Conservation (phyloP, 1,140 invertebrate species). For the Drosophila obscura region DNA sequence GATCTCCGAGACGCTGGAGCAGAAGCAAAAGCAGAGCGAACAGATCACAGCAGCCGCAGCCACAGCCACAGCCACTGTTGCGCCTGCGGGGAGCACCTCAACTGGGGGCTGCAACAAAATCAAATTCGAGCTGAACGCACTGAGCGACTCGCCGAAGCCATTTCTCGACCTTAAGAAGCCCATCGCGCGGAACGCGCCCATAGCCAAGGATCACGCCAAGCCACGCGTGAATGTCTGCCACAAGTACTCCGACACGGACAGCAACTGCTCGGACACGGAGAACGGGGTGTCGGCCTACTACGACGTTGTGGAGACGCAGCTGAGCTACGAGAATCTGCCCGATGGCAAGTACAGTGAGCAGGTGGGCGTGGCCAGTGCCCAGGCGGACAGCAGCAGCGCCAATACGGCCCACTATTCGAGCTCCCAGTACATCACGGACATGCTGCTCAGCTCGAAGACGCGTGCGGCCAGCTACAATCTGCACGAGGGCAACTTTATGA, state of each 20-base stretch:
- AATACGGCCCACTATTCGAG: conserved; percentile 67
- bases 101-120: conserved; percentile 51
- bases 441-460: conserved; percentile 80
- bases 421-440: conserved; percentile 83
- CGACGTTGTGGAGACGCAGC: conserved; percentile 79
- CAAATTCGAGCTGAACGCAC: conserved; percentile 74
- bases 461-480: conserved; percentile 80
- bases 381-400: conserved; percentile 10
- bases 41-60: conserved; percentile 30
- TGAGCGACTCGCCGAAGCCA: conserved; percentile 74
- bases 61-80: conserved; percentile 19
- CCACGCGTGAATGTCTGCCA: conserved; percentile 86
- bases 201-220: conserved; percentile 86
- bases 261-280: conserved; percentile 79
- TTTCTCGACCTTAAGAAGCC: conserved; percentile 85
- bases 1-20: conserved; percentile 87
- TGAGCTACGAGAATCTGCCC: conserved; percentile 83
- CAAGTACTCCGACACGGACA: conserved; percentile 84
- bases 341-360: conserved; percentile 76
- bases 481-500: conserved; percentile 83
- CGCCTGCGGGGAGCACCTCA: conserved; percentile 10
- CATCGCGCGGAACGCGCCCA: conserved; percentile 85
- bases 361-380: conserved; percentile 62
- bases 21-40: conserved; percentile 71
- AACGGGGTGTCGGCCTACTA: conserved; percentile 83